phyloP scores from a whole-genome alignment of 2,888 invertebrate genomes.

The Rhabditophanes sp. region DNA sequence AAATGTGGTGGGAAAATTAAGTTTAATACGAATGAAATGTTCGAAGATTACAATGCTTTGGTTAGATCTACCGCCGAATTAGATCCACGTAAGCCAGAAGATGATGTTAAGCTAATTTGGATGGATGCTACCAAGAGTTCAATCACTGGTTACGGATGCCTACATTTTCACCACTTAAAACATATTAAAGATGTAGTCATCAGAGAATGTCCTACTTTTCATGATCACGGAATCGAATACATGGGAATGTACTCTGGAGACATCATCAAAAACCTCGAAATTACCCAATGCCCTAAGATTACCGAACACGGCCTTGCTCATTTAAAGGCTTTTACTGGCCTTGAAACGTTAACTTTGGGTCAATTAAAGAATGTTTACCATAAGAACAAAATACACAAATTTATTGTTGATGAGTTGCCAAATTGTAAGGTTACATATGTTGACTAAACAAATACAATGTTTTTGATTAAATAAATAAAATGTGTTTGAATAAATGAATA shows the following conservation, averaged over 20 bases:
- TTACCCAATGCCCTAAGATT: conserved; percentile 22
- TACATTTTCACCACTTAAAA: conserved; percentile 18
- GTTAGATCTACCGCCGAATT: conserved; percentile 25
- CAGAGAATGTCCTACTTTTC: conserved; percentile 23
- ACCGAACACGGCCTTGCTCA: conserved; percentile 27
- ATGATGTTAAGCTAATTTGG: conserved; percentile 17
- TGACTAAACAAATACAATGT: too few relatives aligned
- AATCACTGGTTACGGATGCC: conserved; percentile 27
- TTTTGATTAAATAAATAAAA: too few relatives aligned
- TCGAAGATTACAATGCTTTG: conserved; percentile 25
- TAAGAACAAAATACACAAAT: conserved; percentile 14
- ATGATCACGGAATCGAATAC: conserved; percentile 27
- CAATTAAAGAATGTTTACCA: conserved; percentile 22
- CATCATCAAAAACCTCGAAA: conserved; percentile 14
- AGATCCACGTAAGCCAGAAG: conserved; percentile 21
- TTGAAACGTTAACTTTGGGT: conserved; percentile 15
- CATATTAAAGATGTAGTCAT: conserved; percentile 17
- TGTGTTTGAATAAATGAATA: too few relatives aligned
- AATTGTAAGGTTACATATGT: conserved; percentile 20
- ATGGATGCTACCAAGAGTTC: conserved; percentile 19
- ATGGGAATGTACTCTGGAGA: conserved; percentile 25
- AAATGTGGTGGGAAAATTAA: conserved; percentile 70
- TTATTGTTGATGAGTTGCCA: conserved; percentile 17
- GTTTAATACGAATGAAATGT: conserved; percentile 44
- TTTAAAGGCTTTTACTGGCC: conserved; percentile 15